Evolutionary conservation across 2,797 vertebrate species (phyloP).

Genomic region (Crocidura indochinensis): DNA sequence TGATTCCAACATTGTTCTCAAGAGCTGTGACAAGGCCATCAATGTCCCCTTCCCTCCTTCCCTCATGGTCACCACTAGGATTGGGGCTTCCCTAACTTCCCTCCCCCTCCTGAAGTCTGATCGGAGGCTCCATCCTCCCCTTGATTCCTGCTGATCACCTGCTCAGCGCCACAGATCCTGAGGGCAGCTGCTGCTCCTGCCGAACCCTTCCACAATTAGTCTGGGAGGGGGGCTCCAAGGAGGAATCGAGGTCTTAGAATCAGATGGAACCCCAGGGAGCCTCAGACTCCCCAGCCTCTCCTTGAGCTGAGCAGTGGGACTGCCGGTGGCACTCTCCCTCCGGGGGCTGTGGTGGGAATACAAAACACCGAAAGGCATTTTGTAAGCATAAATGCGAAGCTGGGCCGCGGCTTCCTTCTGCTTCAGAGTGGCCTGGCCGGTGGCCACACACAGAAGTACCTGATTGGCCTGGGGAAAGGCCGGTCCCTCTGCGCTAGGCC

Average conservation of each 20-base stretch:
- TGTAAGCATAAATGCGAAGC: neutral
- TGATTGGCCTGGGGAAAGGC: neutral
- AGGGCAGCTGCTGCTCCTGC: neutral
- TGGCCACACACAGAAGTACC: neutral
- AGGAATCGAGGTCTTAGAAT: constrained; percentile 42
- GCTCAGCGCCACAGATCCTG: neutral
- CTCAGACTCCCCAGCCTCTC: constrained; percentile 20
- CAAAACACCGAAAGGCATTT: neutral
- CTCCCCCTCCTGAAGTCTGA: neutral
- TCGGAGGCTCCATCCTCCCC: neutral
- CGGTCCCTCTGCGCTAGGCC: neutral
- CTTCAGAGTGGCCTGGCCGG: neutral
- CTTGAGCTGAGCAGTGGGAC: neutral
- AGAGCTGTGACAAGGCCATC: neutral
- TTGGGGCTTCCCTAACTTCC: neutral
- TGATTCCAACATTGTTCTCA: neutral
- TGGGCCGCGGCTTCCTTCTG: neutral
- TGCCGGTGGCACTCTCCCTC: neutral
- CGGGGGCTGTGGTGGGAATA: neutral
- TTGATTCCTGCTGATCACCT: neutral
- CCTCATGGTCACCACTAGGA: neutral
- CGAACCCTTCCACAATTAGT: constrained; percentile 4
- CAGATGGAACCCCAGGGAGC: neutral
- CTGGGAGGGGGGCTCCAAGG: neutral
- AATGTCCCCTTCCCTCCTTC: neutral